phyloP scores from a whole-genome alignment of 2,888 invertebrate species.

The Ophion ventricosus region DNA sequence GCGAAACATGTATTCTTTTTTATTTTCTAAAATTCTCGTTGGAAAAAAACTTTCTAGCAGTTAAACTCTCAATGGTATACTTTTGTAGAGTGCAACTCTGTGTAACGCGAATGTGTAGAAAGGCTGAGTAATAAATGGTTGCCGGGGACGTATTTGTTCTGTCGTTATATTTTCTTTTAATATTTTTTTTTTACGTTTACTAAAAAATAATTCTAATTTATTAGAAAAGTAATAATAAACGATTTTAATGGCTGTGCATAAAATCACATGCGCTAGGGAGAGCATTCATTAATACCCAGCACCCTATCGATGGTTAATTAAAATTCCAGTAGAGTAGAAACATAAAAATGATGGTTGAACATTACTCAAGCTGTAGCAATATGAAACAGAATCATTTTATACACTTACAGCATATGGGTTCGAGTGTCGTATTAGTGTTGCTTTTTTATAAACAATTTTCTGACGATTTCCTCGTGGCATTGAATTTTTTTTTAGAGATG shows the following conservation, averaged over 20 bases:
- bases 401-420: not conserved
- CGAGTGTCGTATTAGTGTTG: not conserved
- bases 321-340: not conserved
- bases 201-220: no score
- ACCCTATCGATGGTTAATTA: no score
- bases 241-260: no score
- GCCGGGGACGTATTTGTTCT: not conserved
- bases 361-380: not conserved
- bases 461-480: not conserved
- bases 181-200: no score
- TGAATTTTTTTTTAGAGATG: no score
- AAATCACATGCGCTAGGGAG: no score
- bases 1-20: not conserved
- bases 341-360: not conserved
- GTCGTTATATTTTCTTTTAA: not conserved
- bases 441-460: no score
- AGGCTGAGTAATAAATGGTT: not conserved
- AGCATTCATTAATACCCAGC: no score
- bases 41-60: not conserved
- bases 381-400: not conserved
- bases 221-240: no score
- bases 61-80: not conserved
- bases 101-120: not conserved
- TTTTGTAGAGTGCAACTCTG: not conserved
- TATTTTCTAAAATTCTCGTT: not conserved